A percentile compares a stretch with the other conserved stretches of the same genome.
Evolutionary conservation across 2,113 vertebrate genomes (phyloP).

Genomic region (Onychostoma macrolepis): DNA sequence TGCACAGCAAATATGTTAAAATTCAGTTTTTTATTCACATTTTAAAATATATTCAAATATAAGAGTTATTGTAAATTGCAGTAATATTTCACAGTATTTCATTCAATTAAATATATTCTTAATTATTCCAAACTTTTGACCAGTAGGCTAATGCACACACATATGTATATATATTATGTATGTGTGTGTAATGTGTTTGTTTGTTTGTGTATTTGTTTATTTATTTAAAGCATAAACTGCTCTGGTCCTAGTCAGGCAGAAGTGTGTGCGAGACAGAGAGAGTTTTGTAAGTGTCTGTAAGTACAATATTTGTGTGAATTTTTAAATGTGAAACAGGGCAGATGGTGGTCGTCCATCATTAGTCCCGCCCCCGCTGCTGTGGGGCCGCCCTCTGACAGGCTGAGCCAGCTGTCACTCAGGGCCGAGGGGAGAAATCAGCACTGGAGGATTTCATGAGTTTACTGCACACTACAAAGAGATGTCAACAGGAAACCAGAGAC

Average conservation of each 20-base stretch:
- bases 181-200: too few species aligned
- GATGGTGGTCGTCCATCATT: conserved; percentile 56
- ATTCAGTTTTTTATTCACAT: too few species aligned
- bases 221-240: too few species aligned
- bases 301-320: conserved; percentile 6
- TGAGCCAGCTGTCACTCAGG: conserved; percentile 34
- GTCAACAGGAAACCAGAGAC: background rate
- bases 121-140: too few species aligned
- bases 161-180: too few species aligned
- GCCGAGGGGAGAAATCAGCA: background rate
- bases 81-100: too few species aligned
- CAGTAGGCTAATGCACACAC: too few species aligned
- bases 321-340: conserved; percentile 47
- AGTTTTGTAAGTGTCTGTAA: background rate
- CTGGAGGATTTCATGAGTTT: conserved; percentile 1
- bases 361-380: conserved; percentile 8
- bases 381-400: background rate
- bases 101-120: too few species aligned
- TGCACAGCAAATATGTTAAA: too few species aligned
- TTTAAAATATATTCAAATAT: too few species aligned
- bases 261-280: background rate
- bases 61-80: too few species aligned
- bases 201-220: too few species aligned
- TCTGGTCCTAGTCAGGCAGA: background rate
- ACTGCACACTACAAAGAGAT: background rate